Evolutionary conservation across 37 sponge, comb jelly and placozoan species (phyloP).

Genomic region (Haliclona indistincta): DNA sequence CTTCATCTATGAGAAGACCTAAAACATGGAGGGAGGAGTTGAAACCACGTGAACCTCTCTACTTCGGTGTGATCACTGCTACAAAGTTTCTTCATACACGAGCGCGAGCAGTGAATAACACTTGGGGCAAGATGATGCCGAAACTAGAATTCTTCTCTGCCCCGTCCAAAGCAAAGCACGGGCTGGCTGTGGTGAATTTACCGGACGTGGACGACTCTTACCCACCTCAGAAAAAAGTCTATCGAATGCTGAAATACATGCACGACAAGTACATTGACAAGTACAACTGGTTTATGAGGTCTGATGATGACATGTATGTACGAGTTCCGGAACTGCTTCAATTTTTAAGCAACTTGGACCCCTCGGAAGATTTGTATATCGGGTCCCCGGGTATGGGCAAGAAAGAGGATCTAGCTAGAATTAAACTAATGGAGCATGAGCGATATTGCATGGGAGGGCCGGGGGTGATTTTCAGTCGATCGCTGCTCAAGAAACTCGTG

Average conservation of each 20-base stretch:
- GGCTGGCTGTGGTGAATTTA: constrained; percentile 25
- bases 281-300: constrained; percentile 84
- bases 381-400: constrained; percentile 67
- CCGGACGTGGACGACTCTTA: constrained; percentile 64
- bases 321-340: constrained; percentile 35
- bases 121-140: constrained; percentile 63
- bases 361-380: constrained; percentile 39
- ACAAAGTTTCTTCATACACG: constrained; percentile 35
- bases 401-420: constrained; percentile 13
- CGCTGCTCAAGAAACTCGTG: constrained; percentile 41
- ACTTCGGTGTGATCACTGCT: constrained; percentile 75
- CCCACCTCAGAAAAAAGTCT: constrained; percentile 75
- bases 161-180: not conserved
- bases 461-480: constrained; percentile 64
- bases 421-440: constrained; percentile 42
- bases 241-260: constrained; percentile 74
- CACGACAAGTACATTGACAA: constrained; percentile 59
- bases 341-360: constrained; percentile 51
- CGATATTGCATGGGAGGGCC: constrained; percentile 75
- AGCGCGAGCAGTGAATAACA: constrained; percentile 42
- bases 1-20: too few species aligned
- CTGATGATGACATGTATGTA: constrained; percentile 74
- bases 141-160: constrained; percentile 56
- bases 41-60: constrained; percentile 38
- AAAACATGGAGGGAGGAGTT: constrained; percentile 39